Evolutionary conservation across 2,888 invertebrate species (phyloP), one percentile per base, ranked within the genome.

Genomic region (Drosophila pseudotalamancana): DNA sequence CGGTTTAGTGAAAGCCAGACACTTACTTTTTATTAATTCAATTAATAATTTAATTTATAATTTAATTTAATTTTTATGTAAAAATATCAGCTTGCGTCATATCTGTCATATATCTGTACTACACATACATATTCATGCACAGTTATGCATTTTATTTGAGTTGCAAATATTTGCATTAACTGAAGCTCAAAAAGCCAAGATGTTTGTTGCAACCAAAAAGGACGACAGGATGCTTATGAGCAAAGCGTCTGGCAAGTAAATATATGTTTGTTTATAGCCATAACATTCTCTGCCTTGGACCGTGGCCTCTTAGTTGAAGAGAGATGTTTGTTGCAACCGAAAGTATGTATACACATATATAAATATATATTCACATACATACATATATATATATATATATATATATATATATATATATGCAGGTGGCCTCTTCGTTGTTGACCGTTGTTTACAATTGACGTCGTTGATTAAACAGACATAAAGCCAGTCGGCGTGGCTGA

Each of bases 391-490:
- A 29, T 8, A 6, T 21, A 25, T 16, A 29, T 11, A 31, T 6
- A 16, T 6, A 14, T 18, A n/a, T 12, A 1, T 51, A 1, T 71
- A n/a, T 25, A n/a, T 40, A 25, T 39, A 31, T 29, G 37, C 39
- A 21, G 19, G 14, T 56, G 49, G 51, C 46, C 66, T 53, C 53
- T 59, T 59, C 63, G 67, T 59, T 67, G 74, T 67, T 72, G 77
- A 69, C 79, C 79, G 74, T 82, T 85, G 85, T 72, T 82, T 85
- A 65, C 82, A 70, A 60, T 82, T 59, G 71, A 72, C 77, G 62
- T 71, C 77, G 72, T 85, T 83, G 82, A 83, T 83, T 83, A 83
- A 77, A 75, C 82, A 79, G 74, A 84, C 74, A 81, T 65, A 75
- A 72, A 66, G 74, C 62, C 64, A 73, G 60, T 69, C 64, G 62